Evolutionary conservation across 2,888 invertebrate genomes (phyloP).

Genomic region (Bombylius major): DNA sequence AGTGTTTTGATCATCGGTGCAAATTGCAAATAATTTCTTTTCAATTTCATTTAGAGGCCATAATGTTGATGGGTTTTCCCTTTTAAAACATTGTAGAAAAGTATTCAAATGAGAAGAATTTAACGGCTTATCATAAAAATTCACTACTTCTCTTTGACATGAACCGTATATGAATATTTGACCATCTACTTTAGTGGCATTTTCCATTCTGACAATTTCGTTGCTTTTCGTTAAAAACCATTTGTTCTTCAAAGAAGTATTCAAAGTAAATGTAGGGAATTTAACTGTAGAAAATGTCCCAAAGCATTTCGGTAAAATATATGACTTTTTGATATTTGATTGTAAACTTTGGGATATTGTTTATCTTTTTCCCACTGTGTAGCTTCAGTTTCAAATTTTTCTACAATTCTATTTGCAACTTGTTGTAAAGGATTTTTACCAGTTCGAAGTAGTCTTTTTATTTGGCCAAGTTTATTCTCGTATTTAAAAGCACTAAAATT

Average conservation of each 20-base stretch:
- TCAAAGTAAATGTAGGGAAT: background rate
- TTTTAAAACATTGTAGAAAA: too few relatives aligned
- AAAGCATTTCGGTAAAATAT: background rate
- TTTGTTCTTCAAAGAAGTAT: background rate
- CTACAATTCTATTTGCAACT: background rate
- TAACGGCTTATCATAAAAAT: too few relatives aligned
- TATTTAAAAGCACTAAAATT: background rate
- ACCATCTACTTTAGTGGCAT: background rate
- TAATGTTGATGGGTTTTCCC: too few relatives aligned
- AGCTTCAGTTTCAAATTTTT: background rate
- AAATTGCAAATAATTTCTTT: too few relatives aligned
- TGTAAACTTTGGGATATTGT: background rate
- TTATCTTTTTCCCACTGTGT: background rate
- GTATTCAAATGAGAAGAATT: too few relatives aligned
- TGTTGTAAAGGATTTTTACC: background rate
- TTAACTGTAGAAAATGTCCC: background rate
- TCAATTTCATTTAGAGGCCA: too few relatives aligned
- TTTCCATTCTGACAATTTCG: background rate
- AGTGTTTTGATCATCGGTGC: too few relatives aligned
- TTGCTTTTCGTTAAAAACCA: background rate
- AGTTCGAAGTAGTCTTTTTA: background rate
- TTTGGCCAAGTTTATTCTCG: background rate
- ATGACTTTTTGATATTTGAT: background rate
- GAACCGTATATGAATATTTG: background rate
- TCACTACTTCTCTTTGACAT: background rate